phyloP scores from a whole-genome alignment of 2,113 vertebrate genomes.

The Brienomyrus brachyistius region DNA sequence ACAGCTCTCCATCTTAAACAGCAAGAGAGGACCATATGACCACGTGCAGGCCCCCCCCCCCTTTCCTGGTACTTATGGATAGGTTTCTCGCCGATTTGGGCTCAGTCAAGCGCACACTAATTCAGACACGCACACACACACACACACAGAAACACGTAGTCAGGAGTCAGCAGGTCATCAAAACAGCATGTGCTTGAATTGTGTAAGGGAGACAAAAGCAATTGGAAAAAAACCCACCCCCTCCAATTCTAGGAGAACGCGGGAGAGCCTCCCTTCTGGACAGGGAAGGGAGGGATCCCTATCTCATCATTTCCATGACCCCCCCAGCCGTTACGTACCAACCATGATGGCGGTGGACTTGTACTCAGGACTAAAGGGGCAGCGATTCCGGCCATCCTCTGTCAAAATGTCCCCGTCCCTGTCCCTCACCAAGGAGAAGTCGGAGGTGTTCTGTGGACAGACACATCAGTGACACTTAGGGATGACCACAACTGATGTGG shows the following conservation, averaged over 20 bases:
- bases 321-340: conserved; percentile 61
- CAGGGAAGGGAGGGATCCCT: background rate
- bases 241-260: background rate
- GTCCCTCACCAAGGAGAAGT: conserved; percentile 70
- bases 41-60: background rate
- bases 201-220: background rate
- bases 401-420: conserved; percentile 59
- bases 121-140: no score
- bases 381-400: conserved; percentile 87
- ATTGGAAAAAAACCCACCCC: background rate
- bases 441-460: conserved; percentile 59
- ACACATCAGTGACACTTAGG: background rate
- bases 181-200: background rate
- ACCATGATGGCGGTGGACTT: conserved; percentile 89
- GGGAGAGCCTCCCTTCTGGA: background rate
- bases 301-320: background rate
- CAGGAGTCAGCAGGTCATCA: background rate
- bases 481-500: background rate
- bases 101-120: background rate
- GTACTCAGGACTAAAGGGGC: conserved; percentile 93
- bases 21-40: conserved; percentile 26
- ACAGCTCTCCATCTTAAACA: conserved; percentile 82
- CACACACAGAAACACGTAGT: background rate
- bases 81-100: background rate
- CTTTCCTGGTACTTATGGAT: conserved; percentile 26